Conservation (phyloP, 2,113 vertebrate species). For the Bujurquina vittata region DNA sequence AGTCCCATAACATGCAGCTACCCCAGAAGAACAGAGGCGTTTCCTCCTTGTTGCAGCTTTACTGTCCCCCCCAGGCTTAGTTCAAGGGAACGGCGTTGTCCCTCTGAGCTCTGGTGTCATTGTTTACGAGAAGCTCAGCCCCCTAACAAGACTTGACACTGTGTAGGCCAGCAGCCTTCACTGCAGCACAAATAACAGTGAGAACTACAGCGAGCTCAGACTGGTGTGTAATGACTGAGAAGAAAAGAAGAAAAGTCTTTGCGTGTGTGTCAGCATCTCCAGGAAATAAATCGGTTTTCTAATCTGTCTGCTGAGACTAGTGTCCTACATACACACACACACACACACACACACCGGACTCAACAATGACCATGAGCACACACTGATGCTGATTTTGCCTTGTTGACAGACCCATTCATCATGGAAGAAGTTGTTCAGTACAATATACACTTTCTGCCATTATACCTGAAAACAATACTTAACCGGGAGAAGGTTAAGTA, state of each 20-base stretch:
- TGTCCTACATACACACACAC: slow-evolving; percentile 31
- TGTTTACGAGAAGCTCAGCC: slow-evolving; percentile 42
- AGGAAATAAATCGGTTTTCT: slow-evolving; percentile 52
- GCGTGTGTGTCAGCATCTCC: slow-evolving; percentile 54
- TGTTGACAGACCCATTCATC: slow-evolving; percentile 43
- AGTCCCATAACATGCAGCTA: slow-evolving; percentile 7
- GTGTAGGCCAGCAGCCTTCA: slow-evolving; percentile 8
- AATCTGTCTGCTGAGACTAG: slow-evolving; percentile 33
- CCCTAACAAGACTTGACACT: slow-evolving; percentile 40
- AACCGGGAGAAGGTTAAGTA: not conserved
- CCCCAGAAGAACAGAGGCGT: slow-evolving; percentile 30
- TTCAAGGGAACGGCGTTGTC: slow-evolving; percentile 30
- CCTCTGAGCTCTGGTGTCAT: slow-evolving; percentile 9
- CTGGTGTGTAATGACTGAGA: slow-evolving; percentile 31
- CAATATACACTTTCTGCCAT: not conserved
- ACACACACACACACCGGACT: not conserved
- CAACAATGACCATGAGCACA: slow-evolving; percentile 2
- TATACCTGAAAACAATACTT: not conserved
- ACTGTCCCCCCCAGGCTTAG: slow-evolving; percentile 1
- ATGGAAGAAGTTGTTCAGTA: slow-evolving; percentile 1
- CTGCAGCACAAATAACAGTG: not conserved
- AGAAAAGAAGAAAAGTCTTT: slow-evolving; percentile 8
- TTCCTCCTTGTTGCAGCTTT: slow-evolving; percentile 13
- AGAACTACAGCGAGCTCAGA: slow-evolving; percentile 12
- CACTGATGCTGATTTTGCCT: slow-evolving; percentile 19